phyloP scores from a whole-genome alignment of 2,797 vertebrate species.

The Cercopithecus petaurista region DNA sequence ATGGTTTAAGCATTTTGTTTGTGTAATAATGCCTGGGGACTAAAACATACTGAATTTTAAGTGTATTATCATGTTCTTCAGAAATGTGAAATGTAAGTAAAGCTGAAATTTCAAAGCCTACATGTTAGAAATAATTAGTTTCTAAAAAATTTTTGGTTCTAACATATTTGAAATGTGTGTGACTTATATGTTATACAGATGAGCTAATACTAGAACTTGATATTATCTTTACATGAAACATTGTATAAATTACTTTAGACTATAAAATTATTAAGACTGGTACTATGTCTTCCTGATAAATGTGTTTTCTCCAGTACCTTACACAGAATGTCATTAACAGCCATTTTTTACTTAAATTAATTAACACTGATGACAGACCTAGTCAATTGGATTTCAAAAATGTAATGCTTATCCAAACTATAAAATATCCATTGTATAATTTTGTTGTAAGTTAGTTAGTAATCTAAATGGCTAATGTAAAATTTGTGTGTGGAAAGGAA shows the following conservation, averaged over 20 bases:
- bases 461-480: neutral
- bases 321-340: neutral
- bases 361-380: neutral
- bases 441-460: neutral
- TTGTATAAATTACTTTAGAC: neutral
- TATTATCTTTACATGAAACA: neutral
- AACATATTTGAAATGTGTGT: neutral
- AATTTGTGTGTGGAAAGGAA: neutral
- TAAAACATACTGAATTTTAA: neutral
- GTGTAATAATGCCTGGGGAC: neutral
- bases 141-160: neutral
- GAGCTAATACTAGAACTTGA: neutral
- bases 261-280: neutral
- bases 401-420: neutral
- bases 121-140: neutral
- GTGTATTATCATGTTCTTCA: neutral
- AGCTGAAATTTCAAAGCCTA: neutral
- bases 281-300: neutral
- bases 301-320: neutral
- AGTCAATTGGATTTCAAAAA: neutral
- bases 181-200: neutral
- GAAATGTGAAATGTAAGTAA: neutral
- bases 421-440: neutral
- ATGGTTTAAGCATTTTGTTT: neutral
- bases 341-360: neutral